Evolutionary conservation across 2,113 vertebrate genomes (phyloP).

Genomic region (Lophochroa leadbeateri): DNA sequence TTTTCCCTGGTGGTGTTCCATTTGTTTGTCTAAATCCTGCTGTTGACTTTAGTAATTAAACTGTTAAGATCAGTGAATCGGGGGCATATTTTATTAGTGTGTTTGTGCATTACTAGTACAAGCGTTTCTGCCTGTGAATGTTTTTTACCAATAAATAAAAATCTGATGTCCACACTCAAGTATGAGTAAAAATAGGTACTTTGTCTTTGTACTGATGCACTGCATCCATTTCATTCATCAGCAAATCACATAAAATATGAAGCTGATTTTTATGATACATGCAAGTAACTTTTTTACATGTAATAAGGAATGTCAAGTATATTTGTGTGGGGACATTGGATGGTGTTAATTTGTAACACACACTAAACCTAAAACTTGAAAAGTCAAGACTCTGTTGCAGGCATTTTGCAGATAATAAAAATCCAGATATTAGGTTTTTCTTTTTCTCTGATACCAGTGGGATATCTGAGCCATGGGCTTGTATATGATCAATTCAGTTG

Average conservation of each 20-base stretch:
- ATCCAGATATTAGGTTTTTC: neutral
- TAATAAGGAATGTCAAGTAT: neutral
- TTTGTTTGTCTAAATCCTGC: neutral
- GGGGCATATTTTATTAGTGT: neutral
- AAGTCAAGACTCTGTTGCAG: neutral
- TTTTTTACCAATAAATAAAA: neutral
- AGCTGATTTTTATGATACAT: neutral
- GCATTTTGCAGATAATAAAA: slow-evolving; percentile 6
- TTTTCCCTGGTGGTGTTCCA: neutral
- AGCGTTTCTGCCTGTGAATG: accelerated
- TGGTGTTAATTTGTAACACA: neutral
- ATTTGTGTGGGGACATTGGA: neutral
- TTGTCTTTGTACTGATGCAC: neutral
- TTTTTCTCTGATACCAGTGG: neutral
- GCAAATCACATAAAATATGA: neutral
- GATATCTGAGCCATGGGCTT: neutral
- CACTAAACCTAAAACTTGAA: neutral
- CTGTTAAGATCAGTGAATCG: neutral
- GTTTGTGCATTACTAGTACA: neutral
- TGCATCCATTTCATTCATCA: neutral
- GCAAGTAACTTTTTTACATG: neutral
- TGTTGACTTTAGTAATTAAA: neutral
- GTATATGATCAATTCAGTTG: neutral
- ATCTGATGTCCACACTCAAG: neutral
- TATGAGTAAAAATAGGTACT: neutral